Percentiles rank a stretch among this genome's conserved stretches.
Conservation (phyloP, 1,140 invertebrate species). For the Drosophila parvula region DNA sequence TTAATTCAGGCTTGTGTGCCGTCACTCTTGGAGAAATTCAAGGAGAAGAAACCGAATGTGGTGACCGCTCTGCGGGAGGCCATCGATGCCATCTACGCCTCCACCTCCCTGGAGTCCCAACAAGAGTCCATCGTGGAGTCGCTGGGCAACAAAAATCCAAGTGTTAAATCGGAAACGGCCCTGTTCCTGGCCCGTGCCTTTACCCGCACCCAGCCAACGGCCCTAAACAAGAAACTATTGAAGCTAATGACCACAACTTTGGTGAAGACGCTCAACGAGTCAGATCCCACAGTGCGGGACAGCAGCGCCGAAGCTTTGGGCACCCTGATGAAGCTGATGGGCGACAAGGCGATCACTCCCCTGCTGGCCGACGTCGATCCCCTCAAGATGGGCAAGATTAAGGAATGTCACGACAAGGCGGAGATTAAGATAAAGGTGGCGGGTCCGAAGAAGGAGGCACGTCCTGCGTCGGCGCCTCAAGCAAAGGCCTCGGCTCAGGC, state of each 20-base stretch:
- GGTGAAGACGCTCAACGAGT: constrained; percentile 91
- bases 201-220: constrained; percentile 90
- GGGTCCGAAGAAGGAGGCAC: constrained; percentile 87
- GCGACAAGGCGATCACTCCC: constrained; percentile 94
- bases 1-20: constrained; percentile 88
- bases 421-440: constrained; percentile 91
- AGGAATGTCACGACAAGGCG: constrained; percentile 96
- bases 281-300: constrained; percentile 93
- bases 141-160: constrained; percentile 97
- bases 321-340: constrained; percentile 96
- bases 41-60: constrained; percentile 98
- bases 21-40: constrained; percentile 96
- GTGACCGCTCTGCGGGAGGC: constrained; percentile 94
- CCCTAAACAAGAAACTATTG: constrained; percentile 96
- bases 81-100: constrained; percentile 94
- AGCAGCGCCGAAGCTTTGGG: constrained; percentile 95
- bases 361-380: constrained; percentile 95
- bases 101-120: constrained; percentile 94
- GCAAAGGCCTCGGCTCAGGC: constrained; percentile 79
- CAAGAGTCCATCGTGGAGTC: constrained; percentile 93
- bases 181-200: constrained; percentile 94
- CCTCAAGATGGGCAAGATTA: constrained; percentile 97
- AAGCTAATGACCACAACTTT: constrained; percentile 93
- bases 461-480: constrained; percentile 85
- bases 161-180: constrained; percentile 96